Percentiles rank a stretch among this genome's conserved stretches.
Conservation (phyloP, 2,113 vertebrate genomes). For the Cathartes aura region DNA sequence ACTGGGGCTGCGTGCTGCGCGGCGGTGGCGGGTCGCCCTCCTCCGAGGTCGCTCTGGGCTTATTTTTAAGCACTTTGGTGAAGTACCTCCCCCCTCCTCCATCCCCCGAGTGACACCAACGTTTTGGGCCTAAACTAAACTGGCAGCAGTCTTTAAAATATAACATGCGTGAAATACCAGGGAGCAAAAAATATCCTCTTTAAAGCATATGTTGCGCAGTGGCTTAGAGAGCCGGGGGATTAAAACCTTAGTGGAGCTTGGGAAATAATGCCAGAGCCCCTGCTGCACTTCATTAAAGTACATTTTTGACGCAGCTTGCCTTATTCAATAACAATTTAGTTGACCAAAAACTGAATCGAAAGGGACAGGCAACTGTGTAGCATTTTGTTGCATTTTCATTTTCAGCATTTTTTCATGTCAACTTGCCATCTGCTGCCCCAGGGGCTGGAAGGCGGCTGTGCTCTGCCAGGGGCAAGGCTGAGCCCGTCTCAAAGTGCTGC, state of each 20-base stretch:
- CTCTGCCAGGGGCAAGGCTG: too few species aligned
- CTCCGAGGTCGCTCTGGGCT: neutral
- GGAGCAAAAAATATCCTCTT: neutral
- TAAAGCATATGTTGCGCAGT: neutral
- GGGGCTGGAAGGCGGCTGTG: neutral
- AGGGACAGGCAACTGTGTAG: neutral
- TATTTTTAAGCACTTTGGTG: neutral
- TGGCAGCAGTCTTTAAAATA: neutral
- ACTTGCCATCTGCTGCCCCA: neutral
- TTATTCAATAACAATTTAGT: neutral
- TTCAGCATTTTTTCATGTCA: neutral
- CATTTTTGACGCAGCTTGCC: slow-evolving; percentile 38
- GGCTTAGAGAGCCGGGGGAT: neutral
- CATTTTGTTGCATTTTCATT: neutral
- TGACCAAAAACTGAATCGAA: neutral
- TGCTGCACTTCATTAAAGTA: slow-evolving; percentile 48
- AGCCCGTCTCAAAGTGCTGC: too few species aligned
- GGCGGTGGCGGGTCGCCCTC: rapidly evolving
- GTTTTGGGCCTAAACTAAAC: neutral
- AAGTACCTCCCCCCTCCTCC: neutral
- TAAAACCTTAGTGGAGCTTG: neutral
- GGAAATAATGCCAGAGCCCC: slow-evolving; percentile 29
- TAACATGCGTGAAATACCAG: neutral
- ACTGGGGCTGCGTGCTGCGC: too few species aligned
- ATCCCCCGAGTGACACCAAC: neutral